Conservation (phyloP, 2,888 invertebrate genomes). For the Anoplius nigerrimus region DNA sequence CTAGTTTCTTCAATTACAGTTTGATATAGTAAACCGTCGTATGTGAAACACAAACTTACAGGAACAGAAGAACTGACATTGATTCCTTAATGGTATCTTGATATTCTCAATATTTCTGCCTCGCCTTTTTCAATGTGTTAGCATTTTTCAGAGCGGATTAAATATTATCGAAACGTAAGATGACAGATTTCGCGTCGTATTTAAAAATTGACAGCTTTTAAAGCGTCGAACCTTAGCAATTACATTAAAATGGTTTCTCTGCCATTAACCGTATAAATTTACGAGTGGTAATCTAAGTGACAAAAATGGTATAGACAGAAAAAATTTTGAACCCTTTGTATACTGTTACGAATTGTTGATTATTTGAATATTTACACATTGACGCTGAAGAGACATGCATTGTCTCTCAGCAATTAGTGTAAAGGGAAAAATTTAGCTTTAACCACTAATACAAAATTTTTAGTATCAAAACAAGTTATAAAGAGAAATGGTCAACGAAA, state of each 20-base stretch:
- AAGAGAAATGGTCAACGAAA: slow-evolving; percentile 28
- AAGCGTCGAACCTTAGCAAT: slow-evolving; percentile 20
- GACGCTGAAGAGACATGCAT: slow-evolving; percentile 44
- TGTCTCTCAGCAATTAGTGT: slow-evolving; percentile 31
- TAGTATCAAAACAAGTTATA: slow-evolving; percentile 34
- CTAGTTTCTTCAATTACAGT: slow-evolving; percentile 10
- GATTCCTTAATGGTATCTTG: slow-evolving; percentile 28
- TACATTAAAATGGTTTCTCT: slow-evolving; percentile 19
- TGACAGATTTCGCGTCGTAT: slow-evolving; percentile 33
- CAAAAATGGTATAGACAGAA: slow-evolving; percentile 9
- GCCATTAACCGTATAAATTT: slow-evolving; percentile 21
- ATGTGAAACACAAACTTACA: slow-evolving; percentile 24
- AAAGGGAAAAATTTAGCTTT: slow-evolving; percentile 44
- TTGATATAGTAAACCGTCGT: slow-evolving; percentile 37
- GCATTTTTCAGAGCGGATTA: slow-evolving; percentile 13
- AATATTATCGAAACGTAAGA: slow-evolving; percentile 21
- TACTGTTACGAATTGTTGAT: slow-evolving; percentile 37
- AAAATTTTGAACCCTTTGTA: slow-evolving; percentile 26
- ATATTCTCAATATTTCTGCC: slow-evolving; percentile 28
- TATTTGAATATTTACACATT: slow-evolving; percentile 49
- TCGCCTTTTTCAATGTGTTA: slow-evolving; percentile 16
- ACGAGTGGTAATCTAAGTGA: slow-evolving; percentile 14
- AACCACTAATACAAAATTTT: slow-evolving; percentile 42
- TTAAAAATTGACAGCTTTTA: slow-evolving; percentile 28
- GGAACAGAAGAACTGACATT: slow-evolving; percentile 16